Conservation (phyloP, 2,888 invertebrate genomes). For the Teinopalpus imperialis region DNA sequence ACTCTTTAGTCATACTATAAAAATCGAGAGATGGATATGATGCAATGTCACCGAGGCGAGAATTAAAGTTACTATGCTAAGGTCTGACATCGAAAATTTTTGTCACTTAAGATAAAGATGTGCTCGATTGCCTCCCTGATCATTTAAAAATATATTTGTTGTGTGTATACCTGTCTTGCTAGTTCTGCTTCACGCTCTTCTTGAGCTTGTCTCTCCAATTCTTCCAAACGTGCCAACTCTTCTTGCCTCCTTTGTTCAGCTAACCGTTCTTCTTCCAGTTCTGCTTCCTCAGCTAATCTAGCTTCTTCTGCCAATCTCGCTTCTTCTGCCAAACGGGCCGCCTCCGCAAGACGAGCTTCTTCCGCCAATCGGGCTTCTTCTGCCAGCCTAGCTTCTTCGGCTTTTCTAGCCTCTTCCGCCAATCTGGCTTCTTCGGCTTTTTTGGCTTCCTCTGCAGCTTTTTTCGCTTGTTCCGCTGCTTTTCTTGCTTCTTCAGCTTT, state of each 20-base stretch:
- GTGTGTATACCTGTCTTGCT: conserved; percentile 85
- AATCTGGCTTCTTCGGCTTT: conserved; percentile 66
- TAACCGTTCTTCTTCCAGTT: conserved; percentile 71
- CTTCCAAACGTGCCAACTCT: conserved; percentile 79
- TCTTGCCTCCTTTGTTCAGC: conserved; percentile 80
- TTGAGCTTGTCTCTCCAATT: conserved; percentile 83
- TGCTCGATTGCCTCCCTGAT: no score
- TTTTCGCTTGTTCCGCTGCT: conserved; percentile 61
- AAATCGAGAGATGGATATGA: no score
- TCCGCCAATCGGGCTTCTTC: conserved; percentile 66
- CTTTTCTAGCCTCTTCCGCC: conserved; percentile 71
- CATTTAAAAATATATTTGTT: no score
- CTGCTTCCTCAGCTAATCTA: conserved; percentile 62
- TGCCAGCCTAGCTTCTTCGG: conserved; percentile 63
- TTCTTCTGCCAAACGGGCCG: conserved; percentile 72
- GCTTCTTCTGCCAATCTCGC: conserved; percentile 68
- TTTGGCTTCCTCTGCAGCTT: conserved; percentile 73
- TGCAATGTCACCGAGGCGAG: no score
- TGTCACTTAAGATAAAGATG: no score
- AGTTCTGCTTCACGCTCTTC: conserved; percentile 85
- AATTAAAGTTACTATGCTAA: no score
- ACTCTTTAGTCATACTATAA: no score
- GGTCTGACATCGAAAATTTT: no score
- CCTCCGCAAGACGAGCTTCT: conserved; percentile 64
- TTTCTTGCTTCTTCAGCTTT: conserved; percentile 56